Evolutionary conservation across 1,140 invertebrate species (phyloP).

Genomic region (Spodoptera frugiperda): DNA sequence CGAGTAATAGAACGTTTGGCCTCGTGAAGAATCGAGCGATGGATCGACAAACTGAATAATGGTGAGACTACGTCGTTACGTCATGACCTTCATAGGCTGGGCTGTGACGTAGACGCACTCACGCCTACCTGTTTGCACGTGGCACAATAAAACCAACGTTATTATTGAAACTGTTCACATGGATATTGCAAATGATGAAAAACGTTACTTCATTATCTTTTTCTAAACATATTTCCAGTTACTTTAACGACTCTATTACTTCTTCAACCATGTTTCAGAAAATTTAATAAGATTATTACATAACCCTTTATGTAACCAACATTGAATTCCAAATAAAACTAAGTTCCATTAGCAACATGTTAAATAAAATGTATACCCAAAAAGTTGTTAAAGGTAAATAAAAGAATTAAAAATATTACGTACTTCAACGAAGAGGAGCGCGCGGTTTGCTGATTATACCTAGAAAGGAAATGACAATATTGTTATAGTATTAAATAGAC

Average conservation of each 20-base stretch:
- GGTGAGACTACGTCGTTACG: slow-evolving; percentile 72
- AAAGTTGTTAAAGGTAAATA: slow-evolving; percentile 51
- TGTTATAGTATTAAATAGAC: slow-evolving; percentile 68
- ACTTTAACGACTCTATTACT: background rate
- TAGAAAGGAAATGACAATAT: slow-evolving; percentile 81
- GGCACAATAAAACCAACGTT: slow-evolving; percentile 61
- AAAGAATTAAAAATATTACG: slow-evolving; percentile 71
- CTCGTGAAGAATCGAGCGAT: slow-evolving; percentile 74
- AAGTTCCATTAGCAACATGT: slow-evolving; percentile 14
- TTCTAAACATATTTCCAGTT: background rate
- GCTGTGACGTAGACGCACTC: slow-evolving; percentile 72
- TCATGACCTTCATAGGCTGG: slow-evolving; percentile 78
- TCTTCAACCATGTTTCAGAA: background rate
- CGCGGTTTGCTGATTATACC: slow-evolving; percentile 84
- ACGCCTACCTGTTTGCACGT: slow-evolving; percentile 72
- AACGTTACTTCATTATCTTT: background rate
- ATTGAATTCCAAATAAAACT: background rate
- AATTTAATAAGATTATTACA: background rate
- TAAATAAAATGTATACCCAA: slow-evolving; percentile 17
- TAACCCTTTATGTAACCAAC: background rate
- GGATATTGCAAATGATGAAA: slow-evolving; percentile 46
- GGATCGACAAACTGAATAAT: slow-evolving; percentile 73
- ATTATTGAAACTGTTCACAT: slow-evolving; percentile 51
- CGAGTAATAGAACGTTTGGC: slow-evolving; percentile 67
- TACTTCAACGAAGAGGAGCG: slow-evolving; percentile 82